Percentiles rank a stretch among this genome's conserved stretches.
Evolutionary conservation across 2,888 invertebrate species (phyloP).

Genomic region (Calameuta idolon): DNA sequence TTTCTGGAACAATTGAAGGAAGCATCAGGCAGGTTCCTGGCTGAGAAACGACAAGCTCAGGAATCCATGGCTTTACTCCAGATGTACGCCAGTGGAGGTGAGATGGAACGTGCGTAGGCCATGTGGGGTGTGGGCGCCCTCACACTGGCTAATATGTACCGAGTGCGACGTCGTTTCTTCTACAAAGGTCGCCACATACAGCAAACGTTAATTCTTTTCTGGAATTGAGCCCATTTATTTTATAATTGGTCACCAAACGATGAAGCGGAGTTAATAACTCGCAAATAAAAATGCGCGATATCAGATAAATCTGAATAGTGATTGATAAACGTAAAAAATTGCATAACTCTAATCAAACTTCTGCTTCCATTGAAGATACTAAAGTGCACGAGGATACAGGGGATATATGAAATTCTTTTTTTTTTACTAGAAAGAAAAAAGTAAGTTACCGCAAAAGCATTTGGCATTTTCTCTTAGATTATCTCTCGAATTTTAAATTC

Average conservation of each 20-base stretch:
- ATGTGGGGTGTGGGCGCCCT: constrained; percentile 67
- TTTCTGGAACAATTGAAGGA: constrained; percentile 86
- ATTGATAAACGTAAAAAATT: neutral
- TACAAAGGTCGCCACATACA: constrained; percentile 62
- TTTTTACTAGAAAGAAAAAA: neutral
- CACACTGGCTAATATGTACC: constrained; percentile 64
- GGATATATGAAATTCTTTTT: neutral
- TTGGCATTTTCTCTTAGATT: neutral
- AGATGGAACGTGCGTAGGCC: constrained; percentile 66
- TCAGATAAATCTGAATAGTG: neutral
- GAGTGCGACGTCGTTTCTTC: constrained; percentile 63
- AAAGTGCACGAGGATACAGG: neutral
- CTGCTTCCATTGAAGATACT: neutral
- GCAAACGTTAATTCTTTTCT: constrained; percentile 62
- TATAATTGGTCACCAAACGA: constrained; percentile 1
- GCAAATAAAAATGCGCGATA: neutral
- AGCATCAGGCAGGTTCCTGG: constrained; percentile 83
- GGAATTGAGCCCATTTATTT: constrained; percentile 59
- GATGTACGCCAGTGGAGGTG: constrained; percentile 70
- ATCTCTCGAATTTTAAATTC: neutral
- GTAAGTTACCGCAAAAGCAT: neutral
- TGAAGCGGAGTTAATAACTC: neutral
- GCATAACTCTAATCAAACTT: neutral
- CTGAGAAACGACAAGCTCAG: constrained; percentile 87
- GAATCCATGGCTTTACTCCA: constrained; percentile 88